Evolutionary conservation across 1,140 invertebrate species (phyloP).

Genomic region (Lasaia peninsularis): DNA sequence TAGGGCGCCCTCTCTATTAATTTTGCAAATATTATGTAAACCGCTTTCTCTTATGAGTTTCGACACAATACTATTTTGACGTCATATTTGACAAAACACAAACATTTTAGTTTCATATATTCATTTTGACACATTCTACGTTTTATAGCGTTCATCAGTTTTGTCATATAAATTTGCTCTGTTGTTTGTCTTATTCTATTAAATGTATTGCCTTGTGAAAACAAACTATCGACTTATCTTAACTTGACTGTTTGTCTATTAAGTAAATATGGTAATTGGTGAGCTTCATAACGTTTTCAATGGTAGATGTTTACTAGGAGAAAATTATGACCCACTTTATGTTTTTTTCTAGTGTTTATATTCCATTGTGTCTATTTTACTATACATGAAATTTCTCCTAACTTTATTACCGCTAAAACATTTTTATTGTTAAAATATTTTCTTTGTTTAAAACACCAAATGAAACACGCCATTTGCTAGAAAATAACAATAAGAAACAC

Average conservation of each 20-base stretch:
- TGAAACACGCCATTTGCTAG: too few relatives aligned
- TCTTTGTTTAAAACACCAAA: too few relatives aligned
- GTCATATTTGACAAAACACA: not conserved
- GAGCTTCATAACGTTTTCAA: not conserved
- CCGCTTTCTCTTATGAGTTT: not conserved
- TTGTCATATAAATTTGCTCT: conserved; percentile 8
- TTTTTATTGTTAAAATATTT: too few relatives aligned
- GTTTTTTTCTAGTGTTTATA: too few relatives aligned
- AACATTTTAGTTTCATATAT: not conserved
- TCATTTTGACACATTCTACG: not conserved
- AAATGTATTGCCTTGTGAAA: not conserved
- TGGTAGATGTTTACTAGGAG: not conserved
- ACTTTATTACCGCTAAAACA: too few relatives aligned
- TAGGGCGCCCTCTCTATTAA: too few relatives aligned
- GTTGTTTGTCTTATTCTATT: conserved; percentile 3
- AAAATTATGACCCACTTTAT: too few relatives aligned
- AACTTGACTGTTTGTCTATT: conserved; percentile 2
- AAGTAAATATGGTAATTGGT: conserved; percentile 1
- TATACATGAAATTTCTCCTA: too few relatives aligned
- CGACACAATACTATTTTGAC: not conserved
- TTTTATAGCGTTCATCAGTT: conserved; percentile 9
- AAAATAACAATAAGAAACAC: too few relatives aligned
- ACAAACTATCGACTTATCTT: conserved; percentile 1
- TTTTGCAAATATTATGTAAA: not conserved
- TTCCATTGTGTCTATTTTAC: too few relatives aligned